A percentile compares a stretch with the other conserved stretches of the same genome.
phyloP scores from a whole-genome alignment of 2,888 invertebrate genomes.

The Tetheella fluctuosa region DNA sequence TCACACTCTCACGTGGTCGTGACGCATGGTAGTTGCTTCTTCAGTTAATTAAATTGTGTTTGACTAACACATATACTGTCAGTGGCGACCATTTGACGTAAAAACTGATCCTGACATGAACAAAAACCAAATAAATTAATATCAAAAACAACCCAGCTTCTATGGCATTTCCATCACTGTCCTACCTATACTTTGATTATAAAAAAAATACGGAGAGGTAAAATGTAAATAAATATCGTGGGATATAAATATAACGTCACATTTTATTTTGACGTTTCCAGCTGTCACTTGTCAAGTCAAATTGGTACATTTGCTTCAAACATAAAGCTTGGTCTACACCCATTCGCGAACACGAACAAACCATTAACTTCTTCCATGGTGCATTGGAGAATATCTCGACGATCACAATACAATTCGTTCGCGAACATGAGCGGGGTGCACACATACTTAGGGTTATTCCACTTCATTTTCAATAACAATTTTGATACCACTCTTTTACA shows the following conservation, averaged over 20 bases:
- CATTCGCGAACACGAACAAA: not conserved
- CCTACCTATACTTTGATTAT: not conserved
- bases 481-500: conserved; percentile 1
- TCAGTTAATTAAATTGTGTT: no score
- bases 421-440: not conserved
- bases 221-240: no score
- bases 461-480: not conserved
- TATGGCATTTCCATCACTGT: no score
- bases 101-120: no score
- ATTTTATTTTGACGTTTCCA: not conserved
- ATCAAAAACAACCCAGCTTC: no score
- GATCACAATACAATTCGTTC: not conserved
- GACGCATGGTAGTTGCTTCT: no score
- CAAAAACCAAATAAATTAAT: no score
- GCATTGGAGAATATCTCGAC: not conserved
- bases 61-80: no score
- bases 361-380: not conserved
- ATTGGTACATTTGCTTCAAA: not conserved
- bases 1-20: no score
- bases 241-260: not conserved
- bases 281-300: conserved; percentile 4
- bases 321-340: not conserved
- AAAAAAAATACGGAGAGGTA: not conserved
- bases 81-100: no score
- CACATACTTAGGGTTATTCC: not conserved